Base-by-base conservation (phyloP, 2,888 invertebrate species). In the Julus scandinavius region DNA sequence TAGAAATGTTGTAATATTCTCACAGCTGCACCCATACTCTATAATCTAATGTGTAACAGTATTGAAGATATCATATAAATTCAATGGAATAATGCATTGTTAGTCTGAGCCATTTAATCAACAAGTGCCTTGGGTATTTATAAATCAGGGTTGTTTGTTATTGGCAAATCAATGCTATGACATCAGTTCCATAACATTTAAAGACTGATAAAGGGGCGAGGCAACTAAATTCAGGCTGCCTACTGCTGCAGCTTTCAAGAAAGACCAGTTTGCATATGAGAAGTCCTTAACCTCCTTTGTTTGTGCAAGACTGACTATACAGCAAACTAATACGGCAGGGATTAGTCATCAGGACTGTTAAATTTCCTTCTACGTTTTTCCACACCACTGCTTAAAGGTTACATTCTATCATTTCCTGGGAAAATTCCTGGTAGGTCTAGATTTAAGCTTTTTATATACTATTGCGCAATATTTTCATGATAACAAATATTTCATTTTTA, bases 261-360 rank as follows among this genome's bases (percentile, higher is more conserved):
- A 63, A 63, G 63, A 63, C 63, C 63, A 63, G 63, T 63, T 63
- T 20, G 20, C 20, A 20, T 63, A 4, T 20, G 63, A 20, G 17
- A 63, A 63, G 63, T 63, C 63, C 63, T 63, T 63, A 63, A 63
- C 63, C 63, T 63, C 20, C 20, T 63, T 63, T 63, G 63, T n/a
- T 63, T 63, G 63, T 63, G 63, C 63, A 63, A n/a, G 63, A 63
- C 63, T 63, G 63, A n/a, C 63, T 63, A 63, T 20, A n/a, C 9
- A 63, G 63, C 63, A 5, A 63, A 6, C 20, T 63, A n/a, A 63
- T n/a, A 4, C 20, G 1, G 20, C 5, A n/a, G 20, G 20, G 63
- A 63, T 63, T 63, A 63, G 63, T 63, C 63, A 63, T 63, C 20
- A 15, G 17, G 54, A 54, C 54, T 54, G 54, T 54, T 54, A 17